These are phyloP conservation scores for Brassicogethes aeneus DNA, from an alignment of 2,888 invertebrate genomes.

Conservation along the genomic window DNA sequence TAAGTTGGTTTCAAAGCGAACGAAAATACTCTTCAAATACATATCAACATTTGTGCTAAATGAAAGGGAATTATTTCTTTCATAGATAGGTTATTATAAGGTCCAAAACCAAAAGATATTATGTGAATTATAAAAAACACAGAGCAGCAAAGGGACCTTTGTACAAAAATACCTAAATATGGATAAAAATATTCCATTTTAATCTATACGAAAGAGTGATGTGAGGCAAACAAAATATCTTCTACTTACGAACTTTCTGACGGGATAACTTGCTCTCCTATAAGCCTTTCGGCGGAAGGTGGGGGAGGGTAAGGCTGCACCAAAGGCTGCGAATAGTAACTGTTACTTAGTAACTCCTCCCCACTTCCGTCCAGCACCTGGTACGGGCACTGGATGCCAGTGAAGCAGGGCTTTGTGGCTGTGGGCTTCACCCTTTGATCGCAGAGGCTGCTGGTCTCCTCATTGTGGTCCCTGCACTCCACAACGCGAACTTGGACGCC, in stretches of 20 bases:
- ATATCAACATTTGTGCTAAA: too few species aligned
- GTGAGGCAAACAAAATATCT: too few species aligned
- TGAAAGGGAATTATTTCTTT: too few species aligned
- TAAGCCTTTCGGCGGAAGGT: constrained; percentile 57
- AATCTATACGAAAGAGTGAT: too few species aligned
- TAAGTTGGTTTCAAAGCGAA: too few species aligned
- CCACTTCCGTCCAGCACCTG: constrained; percentile 44
- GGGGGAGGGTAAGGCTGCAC: constrained; percentile 59
- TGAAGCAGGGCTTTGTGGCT: constrained; percentile 62
- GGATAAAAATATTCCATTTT: too few species aligned
- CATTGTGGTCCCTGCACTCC: constrained; percentile 60
- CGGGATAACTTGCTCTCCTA: constrained; percentile 62
- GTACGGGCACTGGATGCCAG: constrained; percentile 60
- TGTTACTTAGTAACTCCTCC: constrained; percentile 47
- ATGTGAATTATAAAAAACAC: too few species aligned
- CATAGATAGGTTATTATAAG: too few species aligned
- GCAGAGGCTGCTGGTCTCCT: constrained; percentile 53
- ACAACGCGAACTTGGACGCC: constrained; percentile 77
- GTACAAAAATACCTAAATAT: too few species aligned
- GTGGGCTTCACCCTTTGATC: constrained; percentile 59
- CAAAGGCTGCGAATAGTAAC: constrained; percentile 56
- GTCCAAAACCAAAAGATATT: too few species aligned
- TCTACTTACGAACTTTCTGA: constrained; percentile 73
- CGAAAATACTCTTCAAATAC: too few species aligned
- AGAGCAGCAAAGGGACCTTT: too few species aligned